Evolutionary conservation across 1,140 invertebrate species (phyloP), one percentile per base, ranked within the genome.

Genomic region (Octopus bimaculoides): DNA sequence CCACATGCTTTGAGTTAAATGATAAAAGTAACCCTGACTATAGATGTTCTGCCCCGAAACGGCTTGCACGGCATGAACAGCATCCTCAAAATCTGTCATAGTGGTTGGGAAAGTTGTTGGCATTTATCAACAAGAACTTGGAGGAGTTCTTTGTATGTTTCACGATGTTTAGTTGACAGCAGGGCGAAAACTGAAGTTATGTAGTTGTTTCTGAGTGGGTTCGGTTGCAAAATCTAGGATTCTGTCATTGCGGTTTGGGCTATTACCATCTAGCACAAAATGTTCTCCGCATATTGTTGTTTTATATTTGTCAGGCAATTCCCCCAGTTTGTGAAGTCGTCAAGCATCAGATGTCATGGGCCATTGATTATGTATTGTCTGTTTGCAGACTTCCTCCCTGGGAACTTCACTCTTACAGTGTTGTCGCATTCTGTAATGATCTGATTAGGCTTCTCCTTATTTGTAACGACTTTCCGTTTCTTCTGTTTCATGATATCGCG

Each of bases 1-100:
- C 56, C 55, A 77, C 6, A 75, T 81, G 9, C 55, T 75, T 71
- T 84, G 80, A 12, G 79, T 84, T 8, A 84, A 26, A 41, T 5
- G 9, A n/a, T 26, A 52, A n/a, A 76, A 54, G 54, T 66, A 53
- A 52, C 26, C 41, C 52, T 83, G 69, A 14, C 12, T 14, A 3
- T 14, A n/a, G 12, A 1, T 66, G n/a, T 66, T n/a, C n/a, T 12
- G 61, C 7, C 75, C 79, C n/a, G 77, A 56, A 9, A 41, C 69
- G 54, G 10, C 20, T 12, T 26, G n/a, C 9, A 77, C 6, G 20
- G 73, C 71, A 9, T 54, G 20, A 26, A 76, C 73, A 20, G 74
- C 79, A 12, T 54, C 14, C 74, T 80, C 79, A 77, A 80, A 80
- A 55, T 80, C 79, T 53, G 55, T 66, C 14, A 80, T 80, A 3